Base-by-base conservation (phyloP, 2,113 vertebrate species). In the Microcebus griseorufus region DNA sequence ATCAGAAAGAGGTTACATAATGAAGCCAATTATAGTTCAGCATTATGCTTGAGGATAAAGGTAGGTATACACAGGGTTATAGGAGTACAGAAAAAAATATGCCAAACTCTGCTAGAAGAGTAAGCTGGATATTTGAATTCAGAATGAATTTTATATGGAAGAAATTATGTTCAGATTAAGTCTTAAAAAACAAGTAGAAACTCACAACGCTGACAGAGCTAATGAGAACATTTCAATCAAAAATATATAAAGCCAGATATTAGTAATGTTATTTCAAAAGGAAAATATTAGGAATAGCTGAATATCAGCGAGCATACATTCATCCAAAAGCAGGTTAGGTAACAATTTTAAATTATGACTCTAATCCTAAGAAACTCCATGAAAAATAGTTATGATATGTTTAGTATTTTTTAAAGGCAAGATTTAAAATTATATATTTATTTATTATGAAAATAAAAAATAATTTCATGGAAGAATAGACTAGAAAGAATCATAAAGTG, bases 221-320 rank as follows among this genome's bases (percentile, higher is more conserved):
- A 62, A 92, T 75, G 20, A 89, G 67, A 88, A 58, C 9, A 89
- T 60, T 80, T 75, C 23, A 84, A 37, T 92, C 18, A 96, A 51
- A 94, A 84, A 34, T 84, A 51, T 29, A 27, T 53, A 34, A 72
- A 96, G 42, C 1, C 13, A 69, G 72, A 25, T 67, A 39, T 75
- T 93, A 73, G 32, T 90, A 34, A 88, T 37, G 34, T 48, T 53
- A 81, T 55, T 93, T 93, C 14, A 90, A 69, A 4, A 53, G 29
- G 80, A 58, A 86, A 75, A 55, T 90, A 95, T 51, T 83, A 65
- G 17, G 34, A 76, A 89, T 90, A 85, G 51, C 7, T 65, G 92
- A 69, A 32, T 94, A 75, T 48, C 1, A 48, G 29, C 69, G 45
- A 88, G n/a, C 6, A 69, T 39, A 7, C 14, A 62, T 67, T 11